Conservation (phyloP, 2,888 invertebrate genomes). For the Octonoba sinensis region DNA sequence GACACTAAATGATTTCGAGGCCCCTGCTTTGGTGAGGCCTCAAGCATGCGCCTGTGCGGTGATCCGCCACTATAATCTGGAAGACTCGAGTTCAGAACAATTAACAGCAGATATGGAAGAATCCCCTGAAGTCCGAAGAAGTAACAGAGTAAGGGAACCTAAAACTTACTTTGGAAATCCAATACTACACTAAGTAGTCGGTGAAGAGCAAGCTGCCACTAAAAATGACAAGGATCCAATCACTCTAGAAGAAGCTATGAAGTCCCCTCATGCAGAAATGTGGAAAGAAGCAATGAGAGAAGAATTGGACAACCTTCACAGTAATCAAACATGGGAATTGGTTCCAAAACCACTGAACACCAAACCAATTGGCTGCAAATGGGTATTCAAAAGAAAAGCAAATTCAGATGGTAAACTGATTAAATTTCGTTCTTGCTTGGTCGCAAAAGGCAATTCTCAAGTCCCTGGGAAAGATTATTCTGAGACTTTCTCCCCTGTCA, state of each 20-base stretch:
- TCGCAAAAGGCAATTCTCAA: too few relatives aligned
- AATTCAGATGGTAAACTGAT: neutral
- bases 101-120: neutral
- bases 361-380: conserved; percentile 11
- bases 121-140: conserved; percentile 1
- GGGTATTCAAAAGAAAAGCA: neutral
- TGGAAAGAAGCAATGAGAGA: conserved; percentile 3
- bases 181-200: neutral
- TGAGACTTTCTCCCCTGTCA: conserved; percentile 10
- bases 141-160: conserved; percentile 7
- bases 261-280: conserved; percentile 4
- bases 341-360: neutral
- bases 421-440: too few relatives aligned
- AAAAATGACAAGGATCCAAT: neutral
- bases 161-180: conserved; percentile 7
- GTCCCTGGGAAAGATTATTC: too few relatives aligned
- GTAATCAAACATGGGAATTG: too few relatives aligned
- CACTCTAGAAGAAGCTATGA: neutral
- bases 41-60: too few relatives aligned
- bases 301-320: neutral
- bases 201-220: neutral
- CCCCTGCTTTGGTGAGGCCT: too few relatives aligned
- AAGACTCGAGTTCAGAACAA: neutral
- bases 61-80: too few relatives aligned
- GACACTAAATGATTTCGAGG: too few relatives aligned